Percentiles rank a stretch among this genome's conserved stretches.
These are phyloP conservation scores for Rhinogobius similis DNA, from an alignment of 2,113 vertebrate genomes.

Conservation along the genomic window DNA sequence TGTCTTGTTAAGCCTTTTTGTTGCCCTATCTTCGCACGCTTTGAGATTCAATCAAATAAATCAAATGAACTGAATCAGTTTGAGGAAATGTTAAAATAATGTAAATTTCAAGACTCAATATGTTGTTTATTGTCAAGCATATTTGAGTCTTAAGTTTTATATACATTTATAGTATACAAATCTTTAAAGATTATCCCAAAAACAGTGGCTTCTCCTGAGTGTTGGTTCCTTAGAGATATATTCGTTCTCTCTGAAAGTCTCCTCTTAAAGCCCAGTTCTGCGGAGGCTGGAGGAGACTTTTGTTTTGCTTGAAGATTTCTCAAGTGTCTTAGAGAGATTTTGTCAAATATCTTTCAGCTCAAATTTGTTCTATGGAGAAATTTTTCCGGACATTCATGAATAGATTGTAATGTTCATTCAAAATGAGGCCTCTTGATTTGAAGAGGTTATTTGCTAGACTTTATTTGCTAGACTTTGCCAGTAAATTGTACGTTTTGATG, in stretches of 20 bases:
- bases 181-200: background rate
- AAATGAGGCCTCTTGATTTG: background rate
- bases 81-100: too few relatives aligned
- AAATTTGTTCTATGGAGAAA: background rate
- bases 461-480: too few relatives aligned
- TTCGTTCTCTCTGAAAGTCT: constrained; percentile 4
- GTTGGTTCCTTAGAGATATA: constrained; percentile 33
- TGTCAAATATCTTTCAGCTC: too few relatives aligned
- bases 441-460: background rate
- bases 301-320: constrained; percentile 10
- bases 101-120: too few relatives aligned
- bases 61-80: too few relatives aligned
- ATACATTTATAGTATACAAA: background rate
- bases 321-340: background rate
- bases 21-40: too few relatives aligned
- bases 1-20: too few relatives aligned
- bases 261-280: constrained; percentile 14
- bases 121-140: too few relatives aligned
- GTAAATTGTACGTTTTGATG: too few relatives aligned
- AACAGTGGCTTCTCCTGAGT: constrained; percentile 1
- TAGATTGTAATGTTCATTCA: background rate
- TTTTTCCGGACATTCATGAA: background rate
- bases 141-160: background rate
- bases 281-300: constrained; percentile 18
- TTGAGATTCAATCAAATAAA: too few relatives aligned